Conservation (phyloP, 2,797 vertebrate species). For the Danionella dracula region DNA sequence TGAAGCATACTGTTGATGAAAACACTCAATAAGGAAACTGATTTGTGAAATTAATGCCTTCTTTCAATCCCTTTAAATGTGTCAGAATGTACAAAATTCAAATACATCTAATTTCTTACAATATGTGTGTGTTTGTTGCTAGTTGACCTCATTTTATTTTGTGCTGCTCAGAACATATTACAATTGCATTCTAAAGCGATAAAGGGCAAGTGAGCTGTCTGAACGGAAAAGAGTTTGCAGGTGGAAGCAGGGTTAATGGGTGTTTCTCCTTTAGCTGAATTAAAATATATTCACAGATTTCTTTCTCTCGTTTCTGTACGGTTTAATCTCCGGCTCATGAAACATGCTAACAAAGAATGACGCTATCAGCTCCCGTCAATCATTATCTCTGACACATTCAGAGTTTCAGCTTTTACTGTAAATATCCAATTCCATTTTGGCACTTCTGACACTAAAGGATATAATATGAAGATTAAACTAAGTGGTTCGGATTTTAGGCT, state of each 20-base stretch:
- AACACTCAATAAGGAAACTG: neutral
- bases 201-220: conserved; percentile 34
- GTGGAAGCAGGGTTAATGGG: conserved; percentile 26
- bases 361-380: conserved; percentile 7
- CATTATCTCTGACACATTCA: neutral
- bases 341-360: neutral
- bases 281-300: conserved; percentile 22
- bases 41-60: neutral
- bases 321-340: neutral
- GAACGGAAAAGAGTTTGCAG: conserved; percentile 3
- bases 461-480: no score
- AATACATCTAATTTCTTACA: neutral
- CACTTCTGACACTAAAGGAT: no score
- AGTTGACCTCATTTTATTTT: conserved; percentile 1
- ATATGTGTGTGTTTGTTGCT: neutral
- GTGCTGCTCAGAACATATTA: conserved; percentile 17
- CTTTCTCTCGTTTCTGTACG: neutral
- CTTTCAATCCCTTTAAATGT: neutral
- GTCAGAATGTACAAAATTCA: no score
- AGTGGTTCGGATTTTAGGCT: no score
- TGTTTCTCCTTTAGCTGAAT: conserved; percentile 23
- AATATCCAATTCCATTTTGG: neutral
- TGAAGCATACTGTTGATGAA: neutral
- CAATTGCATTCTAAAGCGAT: conserved; percentile 9
- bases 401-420: neutral